These are phyloP conservation scores for Neotoxoptera formosana DNA, from an alignment of 1,140 invertebrate genomes.

Conservation along the genomic window DNA sequence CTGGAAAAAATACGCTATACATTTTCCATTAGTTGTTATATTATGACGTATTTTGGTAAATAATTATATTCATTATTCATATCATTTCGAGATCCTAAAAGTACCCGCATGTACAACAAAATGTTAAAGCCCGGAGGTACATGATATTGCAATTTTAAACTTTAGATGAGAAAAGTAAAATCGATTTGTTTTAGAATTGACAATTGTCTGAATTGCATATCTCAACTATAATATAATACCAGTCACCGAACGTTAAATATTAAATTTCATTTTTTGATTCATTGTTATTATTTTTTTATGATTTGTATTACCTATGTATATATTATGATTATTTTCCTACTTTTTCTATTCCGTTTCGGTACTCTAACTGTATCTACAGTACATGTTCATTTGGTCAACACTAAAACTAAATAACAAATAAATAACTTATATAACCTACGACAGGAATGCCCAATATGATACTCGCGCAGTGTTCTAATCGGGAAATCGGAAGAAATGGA, in stretches of 20 bases:
- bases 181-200: not conserved
- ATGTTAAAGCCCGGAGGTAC: not conserved
- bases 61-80: slow-evolving; percentile 3
- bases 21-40: not conserved
- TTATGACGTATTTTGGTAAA: not conserved
- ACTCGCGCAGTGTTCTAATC: too few relatives aligned
- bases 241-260: not conserved
- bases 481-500: too few relatives aligned
- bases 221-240: not conserved
- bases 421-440: not conserved
- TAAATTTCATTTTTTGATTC: not conserved
- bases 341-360: not conserved
- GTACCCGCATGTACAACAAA: not conserved
- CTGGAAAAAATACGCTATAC: not conserved
- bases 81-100: not conserved
- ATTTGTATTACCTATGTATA: not conserved
- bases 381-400: not conserved
- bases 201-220: not conserved
- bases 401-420: not conserved
- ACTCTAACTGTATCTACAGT: not conserved
- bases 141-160: not conserved
- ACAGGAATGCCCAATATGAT: not conserved
- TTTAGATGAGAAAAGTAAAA: slow-evolving; percentile 7
- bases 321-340: not conserved
- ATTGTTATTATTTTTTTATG: not conserved